Conservation (phyloP, 2,113 vertebrate genomes). For the Sinocyclocheilus rhinocerous region DNA sequence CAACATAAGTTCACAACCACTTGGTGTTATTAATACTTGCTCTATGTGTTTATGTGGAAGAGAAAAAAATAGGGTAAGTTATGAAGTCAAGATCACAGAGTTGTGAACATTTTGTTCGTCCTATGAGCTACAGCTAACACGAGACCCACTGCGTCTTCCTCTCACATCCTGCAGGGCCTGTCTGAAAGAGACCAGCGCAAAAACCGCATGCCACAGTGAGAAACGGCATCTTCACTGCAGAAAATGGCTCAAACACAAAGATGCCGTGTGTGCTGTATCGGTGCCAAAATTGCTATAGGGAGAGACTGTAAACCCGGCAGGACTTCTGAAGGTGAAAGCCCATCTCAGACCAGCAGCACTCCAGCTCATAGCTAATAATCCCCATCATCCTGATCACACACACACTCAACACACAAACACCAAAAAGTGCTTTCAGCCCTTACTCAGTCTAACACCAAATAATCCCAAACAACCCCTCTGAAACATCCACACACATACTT, state of each 20-base stretch:
- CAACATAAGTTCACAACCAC: background rate
- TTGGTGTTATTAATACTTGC: background rate
- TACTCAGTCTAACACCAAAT: constrained; percentile 5
- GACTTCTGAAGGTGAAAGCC: constrained; percentile 40
- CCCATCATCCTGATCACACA: constrained; percentile 4
- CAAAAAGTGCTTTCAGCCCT: background rate
- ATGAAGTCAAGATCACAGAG: background rate
- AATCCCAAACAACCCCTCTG: constrained; percentile 8
- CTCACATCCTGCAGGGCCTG: background rate
- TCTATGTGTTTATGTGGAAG: background rate
- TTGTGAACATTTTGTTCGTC: constrained; percentile 7
- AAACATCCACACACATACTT: constrained; percentile 8
- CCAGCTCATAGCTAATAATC: constrained; percentile 32
- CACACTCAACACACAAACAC: background rate
- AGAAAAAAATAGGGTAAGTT: background rate
- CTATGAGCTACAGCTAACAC: background rate
- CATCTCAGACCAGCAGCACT: constrained; percentile 11
- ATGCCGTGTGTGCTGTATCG: background rate
- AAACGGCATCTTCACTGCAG: constrained; percentile 20
- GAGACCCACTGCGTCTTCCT: background rate
- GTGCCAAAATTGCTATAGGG: constrained; percentile 13
- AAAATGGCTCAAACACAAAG: background rate
- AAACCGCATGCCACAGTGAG: background rate
- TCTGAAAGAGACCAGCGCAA: constrained; percentile 1
- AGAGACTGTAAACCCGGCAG: constrained; percentile 11